These are phyloP conservation scores for Hippocampus kuda DNA, from an alignment of 2,797 vertebrate genomes.

Conservation along the genomic window DNA sequence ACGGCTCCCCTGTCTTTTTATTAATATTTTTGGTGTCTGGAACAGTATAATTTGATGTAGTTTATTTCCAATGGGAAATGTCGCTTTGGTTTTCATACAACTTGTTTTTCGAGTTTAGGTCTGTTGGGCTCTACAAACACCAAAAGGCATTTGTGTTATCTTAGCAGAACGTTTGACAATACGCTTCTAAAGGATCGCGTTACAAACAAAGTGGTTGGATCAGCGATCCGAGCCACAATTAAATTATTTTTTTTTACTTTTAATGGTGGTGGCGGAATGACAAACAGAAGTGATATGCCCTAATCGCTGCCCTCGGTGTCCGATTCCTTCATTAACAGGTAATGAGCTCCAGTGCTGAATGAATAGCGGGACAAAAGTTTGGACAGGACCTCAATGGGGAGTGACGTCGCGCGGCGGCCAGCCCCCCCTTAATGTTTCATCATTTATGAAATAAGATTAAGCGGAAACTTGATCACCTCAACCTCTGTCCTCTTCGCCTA, in stretches of 20 bases:
- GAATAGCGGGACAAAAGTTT: conserved; percentile 41
- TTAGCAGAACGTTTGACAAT: neutral
- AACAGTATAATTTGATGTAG: too few relatives aligned
- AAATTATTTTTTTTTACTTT: neutral
- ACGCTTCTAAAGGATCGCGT: neutral
- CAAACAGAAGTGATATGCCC: conserved; percentile 43
- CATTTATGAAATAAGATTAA: conserved; percentile 54
- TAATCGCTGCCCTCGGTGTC: conserved; percentile 46
- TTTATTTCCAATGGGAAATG: too few relatives aligned
- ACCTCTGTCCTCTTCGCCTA: conserved; percentile 10
- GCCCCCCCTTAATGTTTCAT: conserved; percentile 52
- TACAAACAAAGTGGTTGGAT: neutral
- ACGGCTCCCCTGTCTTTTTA: too few relatives aligned
- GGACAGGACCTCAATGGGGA: conserved; percentile 24
- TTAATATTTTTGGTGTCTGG: too few relatives aligned
- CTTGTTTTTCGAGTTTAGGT: neutral
- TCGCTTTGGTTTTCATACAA: too few relatives aligned
- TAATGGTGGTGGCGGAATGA: neutral
- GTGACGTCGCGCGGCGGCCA: conserved; percentile 15
- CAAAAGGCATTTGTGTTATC: neutral
- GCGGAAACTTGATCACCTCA: conserved; percentile 36
- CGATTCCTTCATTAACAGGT: conserved; percentile 58
- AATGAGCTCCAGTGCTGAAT: conserved; percentile 44
- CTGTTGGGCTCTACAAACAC: neutral
- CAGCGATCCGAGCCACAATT: neutral